Conservation (phyloP, 1,140 invertebrate species). For the Orussus abietinus region DNA sequence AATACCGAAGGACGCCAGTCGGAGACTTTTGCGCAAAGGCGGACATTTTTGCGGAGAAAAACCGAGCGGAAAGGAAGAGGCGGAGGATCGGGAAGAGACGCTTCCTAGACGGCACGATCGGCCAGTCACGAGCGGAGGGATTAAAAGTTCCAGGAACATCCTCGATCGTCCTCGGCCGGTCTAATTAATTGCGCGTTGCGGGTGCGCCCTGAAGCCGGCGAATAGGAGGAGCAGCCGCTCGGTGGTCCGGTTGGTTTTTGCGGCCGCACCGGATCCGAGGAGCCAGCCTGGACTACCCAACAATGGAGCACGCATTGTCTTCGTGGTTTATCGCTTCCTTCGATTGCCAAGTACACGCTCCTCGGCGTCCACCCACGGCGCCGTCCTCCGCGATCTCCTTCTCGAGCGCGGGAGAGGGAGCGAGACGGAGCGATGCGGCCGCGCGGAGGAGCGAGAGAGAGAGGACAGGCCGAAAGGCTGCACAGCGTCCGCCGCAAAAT, state of each 20-base stretch:
- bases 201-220: slow-evolving; percentile 32
- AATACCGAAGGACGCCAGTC: too few species aligned
- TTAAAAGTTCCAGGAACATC: slow-evolving; percentile 44
- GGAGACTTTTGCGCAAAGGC: too few species aligned
- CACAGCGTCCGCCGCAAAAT: too few species aligned
- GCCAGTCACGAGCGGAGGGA: slow-evolving; percentile 35
- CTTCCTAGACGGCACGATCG: slow-evolving; percentile 8
- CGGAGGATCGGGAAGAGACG: background rate
- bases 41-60: too few species aligned
- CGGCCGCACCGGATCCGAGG: slow-evolving; percentile 17
- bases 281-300: slow-evolving; percentile 30
- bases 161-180: slow-evolving; percentile 31
- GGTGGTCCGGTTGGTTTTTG: slow-evolving; percentile 15
- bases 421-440: too few species aligned
- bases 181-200: slow-evolving; percentile 41
- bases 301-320: slow-evolving; percentile 43
- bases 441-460: too few species aligned
- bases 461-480: too few species aligned
- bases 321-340: slow-evolving; percentile 45
- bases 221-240: slow-evolving; percentile 26
- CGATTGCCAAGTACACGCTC: slow-evolving; percentile 43
- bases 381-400: slow-evolving; percentile 11
- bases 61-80: too few species aligned
- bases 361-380: background rate
- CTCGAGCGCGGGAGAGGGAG: too few species aligned